These are phyloP conservation scores for Mimas tiliae DNA, from an alignment of 2,888 invertebrate genomes.

Conservation along the genomic window DNA sequence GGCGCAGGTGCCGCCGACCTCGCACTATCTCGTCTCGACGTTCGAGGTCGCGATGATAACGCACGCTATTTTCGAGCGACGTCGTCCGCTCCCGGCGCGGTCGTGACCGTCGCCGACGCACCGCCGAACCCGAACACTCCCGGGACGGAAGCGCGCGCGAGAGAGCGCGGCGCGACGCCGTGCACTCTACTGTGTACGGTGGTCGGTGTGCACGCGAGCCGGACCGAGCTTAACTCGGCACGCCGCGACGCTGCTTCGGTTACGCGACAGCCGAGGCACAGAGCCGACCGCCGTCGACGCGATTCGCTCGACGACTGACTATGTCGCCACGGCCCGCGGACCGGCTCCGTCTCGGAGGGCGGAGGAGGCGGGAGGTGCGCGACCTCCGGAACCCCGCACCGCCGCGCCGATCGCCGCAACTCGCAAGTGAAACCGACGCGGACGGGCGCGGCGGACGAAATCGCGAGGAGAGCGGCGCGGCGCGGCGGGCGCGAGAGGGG, in stretches of 20 bases:
- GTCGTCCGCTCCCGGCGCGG: constrained; percentile 60
- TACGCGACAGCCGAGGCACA: constrained; percentile 42
- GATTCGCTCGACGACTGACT: constrained; percentile 79
- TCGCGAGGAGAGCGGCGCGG: constrained; percentile 58
- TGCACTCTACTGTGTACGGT: constrained; percentile 36
- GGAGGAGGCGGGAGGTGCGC: constrained; percentile 72
- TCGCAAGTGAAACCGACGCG: constrained; percentile 65
- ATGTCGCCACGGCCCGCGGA: constrained; percentile 45
- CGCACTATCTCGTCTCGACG: constrained; percentile 80
- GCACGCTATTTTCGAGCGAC: constrained; percentile 76
- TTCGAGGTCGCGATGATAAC: constrained; percentile 82
- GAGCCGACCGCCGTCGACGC: constrained; percentile 66
- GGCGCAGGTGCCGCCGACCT: constrained; percentile 79
- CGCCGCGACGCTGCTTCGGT: constrained; percentile 45
- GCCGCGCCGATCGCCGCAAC: constrained; percentile 60
- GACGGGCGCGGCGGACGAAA: constrained; percentile 65
- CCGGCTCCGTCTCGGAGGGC: constrained; percentile 61
- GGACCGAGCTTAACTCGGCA: constrained; percentile 38
- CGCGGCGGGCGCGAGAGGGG: constrained; percentile 45
- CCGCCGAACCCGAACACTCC: constrained; percentile 59
- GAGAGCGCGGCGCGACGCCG: constrained; percentile 48
- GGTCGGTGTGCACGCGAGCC: constrained; percentile 44
- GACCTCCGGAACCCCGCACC: constrained; percentile 75
- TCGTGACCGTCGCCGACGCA: constrained; percentile 76
- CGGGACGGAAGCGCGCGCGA: constrained; percentile 62